phyloP scores from a whole-genome alignment of 2,797 vertebrate species.

The Buphagus erythrorhynchus region DNA sequence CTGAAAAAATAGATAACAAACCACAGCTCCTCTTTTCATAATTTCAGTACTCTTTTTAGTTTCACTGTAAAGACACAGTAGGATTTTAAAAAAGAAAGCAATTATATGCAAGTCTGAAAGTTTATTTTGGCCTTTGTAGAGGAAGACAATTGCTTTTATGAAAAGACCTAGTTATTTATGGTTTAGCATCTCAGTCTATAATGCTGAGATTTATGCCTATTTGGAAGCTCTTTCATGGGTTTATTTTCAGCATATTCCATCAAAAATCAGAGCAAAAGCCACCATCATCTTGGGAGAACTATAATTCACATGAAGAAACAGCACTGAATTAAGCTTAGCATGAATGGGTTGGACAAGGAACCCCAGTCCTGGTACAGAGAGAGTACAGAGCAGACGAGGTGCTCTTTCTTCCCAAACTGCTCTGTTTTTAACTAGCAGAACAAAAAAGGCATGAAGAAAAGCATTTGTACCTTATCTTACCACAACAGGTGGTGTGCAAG shows the following conservation, averaged over 20 bases:
- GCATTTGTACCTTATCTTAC: background rate
- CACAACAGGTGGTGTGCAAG: background rate
- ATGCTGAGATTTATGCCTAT: background rate
- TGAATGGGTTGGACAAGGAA: background rate
- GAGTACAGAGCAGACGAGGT: background rate
- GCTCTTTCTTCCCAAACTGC: background rate
- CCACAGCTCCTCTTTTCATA: background rate
- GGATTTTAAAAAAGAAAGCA: background rate
- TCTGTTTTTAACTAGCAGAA: background rate
- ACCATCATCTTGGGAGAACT: background rate
- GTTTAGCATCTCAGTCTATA: background rate
- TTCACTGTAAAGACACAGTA: background rate
- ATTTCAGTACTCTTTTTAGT: background rate
- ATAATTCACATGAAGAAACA: background rate
- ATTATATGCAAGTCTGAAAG: background rate
- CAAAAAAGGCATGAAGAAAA: background rate
- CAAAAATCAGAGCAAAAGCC: background rate
- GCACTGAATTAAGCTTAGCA: background rate
- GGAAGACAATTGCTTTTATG: background rate
- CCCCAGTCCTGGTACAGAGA: background rate
- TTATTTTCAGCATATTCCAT: background rate
- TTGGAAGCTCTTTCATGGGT: background rate
- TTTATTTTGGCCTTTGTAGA: background rate
- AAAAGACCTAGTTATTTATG: background rate
- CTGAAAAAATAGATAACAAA: constrained; percentile 16